Conservation (phyloP, 2,113 vertebrate species). For the Pachycephala philippinensis region DNA sequence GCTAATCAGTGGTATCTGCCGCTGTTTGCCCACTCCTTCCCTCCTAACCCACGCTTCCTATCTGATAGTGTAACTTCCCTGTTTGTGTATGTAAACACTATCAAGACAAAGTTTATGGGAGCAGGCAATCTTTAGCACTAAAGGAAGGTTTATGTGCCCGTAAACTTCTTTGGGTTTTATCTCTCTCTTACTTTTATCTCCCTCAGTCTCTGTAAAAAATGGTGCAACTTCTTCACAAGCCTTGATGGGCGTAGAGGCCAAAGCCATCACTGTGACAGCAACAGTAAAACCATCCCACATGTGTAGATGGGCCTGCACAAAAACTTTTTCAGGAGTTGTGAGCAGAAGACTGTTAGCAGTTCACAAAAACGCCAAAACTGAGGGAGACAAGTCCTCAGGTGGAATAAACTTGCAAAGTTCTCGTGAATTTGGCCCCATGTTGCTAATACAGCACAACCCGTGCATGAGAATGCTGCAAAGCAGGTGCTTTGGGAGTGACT, state of each 20-base stretch:
- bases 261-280: neutral
- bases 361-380: neutral
- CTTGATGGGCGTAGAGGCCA: neutral
- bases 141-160: neutral
- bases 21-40: neutral
- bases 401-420: neutral
- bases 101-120: neutral
- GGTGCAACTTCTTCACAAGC: neutral
- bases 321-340: neutral
- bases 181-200: neutral
- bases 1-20: neutral
- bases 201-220: neutral
- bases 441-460: neutral
- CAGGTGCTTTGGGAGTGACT: neutral
- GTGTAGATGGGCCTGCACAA: neutral
- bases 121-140: neutral
- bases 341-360: neutral
- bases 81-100: neutral
- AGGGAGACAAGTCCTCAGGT: neutral
- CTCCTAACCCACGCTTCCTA: neutral
- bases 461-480: neutral
- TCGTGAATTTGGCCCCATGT: neutral
- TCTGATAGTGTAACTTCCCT: neutral
- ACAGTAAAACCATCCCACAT: neutral
- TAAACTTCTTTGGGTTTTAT: neutral